phyloP scores from a whole-genome alignment of 2,113 vertebrate species.

The Hydrochoerus hydrochaeris region DNA sequence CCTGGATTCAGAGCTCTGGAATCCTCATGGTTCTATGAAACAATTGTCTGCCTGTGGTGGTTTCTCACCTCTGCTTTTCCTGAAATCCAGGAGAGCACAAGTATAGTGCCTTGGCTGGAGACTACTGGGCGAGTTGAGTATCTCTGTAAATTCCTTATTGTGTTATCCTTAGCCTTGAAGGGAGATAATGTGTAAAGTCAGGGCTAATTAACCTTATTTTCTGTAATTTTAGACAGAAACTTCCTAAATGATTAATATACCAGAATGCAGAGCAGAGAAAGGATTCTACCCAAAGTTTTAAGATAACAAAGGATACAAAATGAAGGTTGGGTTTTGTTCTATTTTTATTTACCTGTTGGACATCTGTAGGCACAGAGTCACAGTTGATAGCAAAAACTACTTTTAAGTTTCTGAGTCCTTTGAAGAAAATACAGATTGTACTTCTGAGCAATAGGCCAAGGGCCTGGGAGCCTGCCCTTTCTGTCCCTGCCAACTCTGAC shows the following conservation, averaged over 20 bases:
- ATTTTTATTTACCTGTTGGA: background rate
- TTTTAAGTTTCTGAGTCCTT: background rate
- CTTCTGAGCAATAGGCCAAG: background rate
- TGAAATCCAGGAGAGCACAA: background rate
- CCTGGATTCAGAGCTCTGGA: background rate
- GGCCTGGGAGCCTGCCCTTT: background rate
- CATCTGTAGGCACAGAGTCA: background rate
- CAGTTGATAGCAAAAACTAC: background rate
- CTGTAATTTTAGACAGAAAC: background rate
- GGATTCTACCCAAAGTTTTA: background rate
- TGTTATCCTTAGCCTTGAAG: background rate
- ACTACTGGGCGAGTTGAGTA: background rate
- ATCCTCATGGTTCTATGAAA: background rate
- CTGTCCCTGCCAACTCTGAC: background rate
- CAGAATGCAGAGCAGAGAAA: background rate
- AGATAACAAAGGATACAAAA: background rate
- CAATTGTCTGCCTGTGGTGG: background rate
- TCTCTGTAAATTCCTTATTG: background rate
- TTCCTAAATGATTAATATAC: background rate
- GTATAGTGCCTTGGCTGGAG: background rate
- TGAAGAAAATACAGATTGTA: background rate
- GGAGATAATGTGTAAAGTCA: background rate
- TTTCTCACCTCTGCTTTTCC: background rate
- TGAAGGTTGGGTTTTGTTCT: background rate
- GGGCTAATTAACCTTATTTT: background rate